Base-by-base conservation (phyloP, 2,888 invertebrate genomes). In the Drosophila greeni region DNA sequence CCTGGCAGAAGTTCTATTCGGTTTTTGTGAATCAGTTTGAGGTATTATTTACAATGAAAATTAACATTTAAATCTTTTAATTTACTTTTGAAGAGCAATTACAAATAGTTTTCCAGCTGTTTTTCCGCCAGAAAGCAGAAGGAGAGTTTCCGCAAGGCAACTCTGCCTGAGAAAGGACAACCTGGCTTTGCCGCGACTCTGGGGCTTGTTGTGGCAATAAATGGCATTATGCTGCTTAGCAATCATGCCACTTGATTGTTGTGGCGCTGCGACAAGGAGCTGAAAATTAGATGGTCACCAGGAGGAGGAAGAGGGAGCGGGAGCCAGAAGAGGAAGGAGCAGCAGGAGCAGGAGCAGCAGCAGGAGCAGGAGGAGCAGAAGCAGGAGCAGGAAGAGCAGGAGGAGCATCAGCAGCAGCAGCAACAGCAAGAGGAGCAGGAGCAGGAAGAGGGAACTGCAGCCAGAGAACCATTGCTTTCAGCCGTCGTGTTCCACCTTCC, bases 171-270 rank as follows among this genome's bases (percentile, higher is more conserved):
- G 20, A 3, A 5, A 23, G 23, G 23, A 33, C 24, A 37, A 39
- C 20, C 40, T 43, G 62, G 37, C 31, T 29, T 29, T n/a, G 16
- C 6, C 39, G 40, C 33, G 34, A 43, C 42, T 52, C 48, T 40
- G 51, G 37, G 26, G 40, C 56, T 73, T 81, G 70, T 67, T 77
- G 76, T 75, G 78, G 78, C 76, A 75, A 72, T 83, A 83, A 83
- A 81, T 70, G 78, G 75, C 75, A 78, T 75, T 75, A 79, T 75
- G 74, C 78, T 74, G 83, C 81, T 79, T 67, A 70, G 81, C 75
- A 80, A 79, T 82, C 81, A 81, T 74, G 83, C 65, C 53, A 75
- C 78, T 77, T 77, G 81, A 79, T 74, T 77, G 74, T 70, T 66
- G 77, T 55, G 45, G 59, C 43, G 59, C 68, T 24, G 36, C 43